A percentile compares a stretch with the other conserved stretches of the same genome.
Conservation (phyloP, 2,113 vertebrate genomes). For the Phoenicopterus ruber region DNA sequence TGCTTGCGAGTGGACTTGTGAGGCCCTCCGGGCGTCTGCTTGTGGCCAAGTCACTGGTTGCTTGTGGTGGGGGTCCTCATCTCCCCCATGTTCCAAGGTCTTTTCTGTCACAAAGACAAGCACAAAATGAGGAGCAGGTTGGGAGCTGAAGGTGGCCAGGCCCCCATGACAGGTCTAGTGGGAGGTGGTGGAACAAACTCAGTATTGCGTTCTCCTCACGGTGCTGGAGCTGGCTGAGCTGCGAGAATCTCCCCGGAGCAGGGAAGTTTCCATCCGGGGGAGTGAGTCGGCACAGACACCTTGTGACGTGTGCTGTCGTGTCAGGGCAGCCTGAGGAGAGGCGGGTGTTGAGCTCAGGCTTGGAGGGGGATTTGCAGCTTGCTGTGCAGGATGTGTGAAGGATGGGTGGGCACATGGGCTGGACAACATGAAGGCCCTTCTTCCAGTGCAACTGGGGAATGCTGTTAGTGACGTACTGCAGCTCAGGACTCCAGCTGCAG, state of each 20-base stretch:
- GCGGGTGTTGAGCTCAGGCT: background rate
- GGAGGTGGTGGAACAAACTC: background rate
- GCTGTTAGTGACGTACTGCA: background rate
- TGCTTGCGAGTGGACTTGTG: background rate
- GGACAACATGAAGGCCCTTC: background rate
- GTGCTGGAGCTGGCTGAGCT: background rate
- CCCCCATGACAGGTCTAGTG: background rate
- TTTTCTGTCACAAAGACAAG: background rate
- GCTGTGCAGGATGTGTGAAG: background rate
- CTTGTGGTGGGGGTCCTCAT: background rate
- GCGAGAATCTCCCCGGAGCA: background rate
- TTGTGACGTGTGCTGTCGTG: background rate
- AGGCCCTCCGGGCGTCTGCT: background rate
- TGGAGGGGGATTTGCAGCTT: background rate
- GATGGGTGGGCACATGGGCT: background rate
- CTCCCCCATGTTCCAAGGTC: background rate
- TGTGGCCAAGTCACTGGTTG: background rate
- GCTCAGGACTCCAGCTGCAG: background rate
- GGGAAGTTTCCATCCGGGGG: background rate
- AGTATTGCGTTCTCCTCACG: rapidly evolving
- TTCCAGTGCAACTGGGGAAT: background rate
- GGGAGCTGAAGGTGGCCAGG: background rate
- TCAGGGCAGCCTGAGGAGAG: background rate
- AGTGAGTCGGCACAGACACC: background rate
- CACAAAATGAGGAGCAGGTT: background rate